Base-by-base conservation (phyloP, 2,113 vertebrate genomes). In the Fulica atra region DNA sequence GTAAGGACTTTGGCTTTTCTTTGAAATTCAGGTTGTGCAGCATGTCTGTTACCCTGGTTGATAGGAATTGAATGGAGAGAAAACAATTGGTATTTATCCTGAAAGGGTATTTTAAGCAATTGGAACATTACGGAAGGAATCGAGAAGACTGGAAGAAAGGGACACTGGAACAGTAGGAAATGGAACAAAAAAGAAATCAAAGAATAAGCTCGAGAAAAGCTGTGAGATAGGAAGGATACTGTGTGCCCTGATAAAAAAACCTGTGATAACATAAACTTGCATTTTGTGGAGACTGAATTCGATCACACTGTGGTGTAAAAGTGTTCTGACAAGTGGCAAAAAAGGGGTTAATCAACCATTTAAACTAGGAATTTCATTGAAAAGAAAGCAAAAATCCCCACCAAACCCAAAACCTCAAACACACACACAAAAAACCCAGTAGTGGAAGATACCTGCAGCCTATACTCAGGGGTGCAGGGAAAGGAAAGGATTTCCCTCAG, bases 351-450 rank as follows among this genome's bases (percentile, higher is more conserved):
- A 29, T 26, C 33, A 63, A 56, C 29, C 48, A 17, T 44, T 84
- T 68, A 26, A 56, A 26, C 29, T 36, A 56, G 50, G 6, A 56
- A 1, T 35, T 66, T 42, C 9, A 46, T 3, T 57, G 8, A 26
- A 70, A 72, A 74, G 50, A 68, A 9, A 1, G 8, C 7, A 13
- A 53, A 40, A 54, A 15, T 50, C 25, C 17, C 21, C 48, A 48
- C 21, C 20, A 48, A 48, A 23, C 48, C 19, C 48, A 9, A 13
- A 40, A 35, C 48, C 13, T n/a, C 25, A 5, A 31, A 19, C 18
- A 29, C 26, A 1, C 6, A 16, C 5, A 29, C 29, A 53, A 28
- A 53, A 53, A 51, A 51, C 7, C 16, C 23, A 8, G 2, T 0
- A 78, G 15, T 33, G 26, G 29, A 73, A 73, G 12, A 60, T 38